Percentiles rank a stretch among this genome's conserved stretches.
These are phyloP conservation scores for Tringa solitaria DNA, from an alignment of 2,113 vertebrate species.

Conservation along the genomic window DNA sequence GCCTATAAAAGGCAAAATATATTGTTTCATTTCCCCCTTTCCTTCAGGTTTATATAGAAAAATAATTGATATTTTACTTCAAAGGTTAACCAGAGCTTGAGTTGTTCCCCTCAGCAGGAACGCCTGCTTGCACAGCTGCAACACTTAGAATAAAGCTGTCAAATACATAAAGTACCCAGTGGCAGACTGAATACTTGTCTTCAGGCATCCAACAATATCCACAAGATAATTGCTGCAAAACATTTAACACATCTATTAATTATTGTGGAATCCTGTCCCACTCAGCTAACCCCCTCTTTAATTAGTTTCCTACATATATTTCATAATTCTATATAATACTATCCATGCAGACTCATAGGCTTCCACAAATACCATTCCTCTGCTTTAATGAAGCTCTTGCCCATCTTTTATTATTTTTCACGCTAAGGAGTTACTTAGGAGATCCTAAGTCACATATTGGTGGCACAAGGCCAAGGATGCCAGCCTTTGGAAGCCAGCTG, in stretches of 20 bases:
- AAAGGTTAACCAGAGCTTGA: not conserved
- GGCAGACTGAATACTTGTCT: not conserved
- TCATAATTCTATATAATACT: not conserved
- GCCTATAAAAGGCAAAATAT: not conserved
- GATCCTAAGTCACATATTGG: fast-evolving
- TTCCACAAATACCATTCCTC: not conserved
- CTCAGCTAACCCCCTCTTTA: conserved; percentile 13
- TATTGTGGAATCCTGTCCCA: conserved; percentile 22
- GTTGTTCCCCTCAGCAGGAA: not conserved
- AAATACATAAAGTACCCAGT: not conserved
- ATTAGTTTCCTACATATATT: conserved; percentile 20
- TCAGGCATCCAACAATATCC: not conserved
- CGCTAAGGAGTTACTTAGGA: not conserved
- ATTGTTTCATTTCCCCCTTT: not conserved
- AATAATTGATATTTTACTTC: not conserved
- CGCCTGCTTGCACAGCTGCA: not conserved
- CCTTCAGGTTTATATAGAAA: not conserved
- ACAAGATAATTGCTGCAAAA: not conserved
- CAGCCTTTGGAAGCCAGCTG: not conserved
- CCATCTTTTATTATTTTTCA: not conserved
- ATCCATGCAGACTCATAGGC: not conserved
- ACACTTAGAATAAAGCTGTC: not conserved
- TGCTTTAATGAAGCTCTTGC: not conserved
- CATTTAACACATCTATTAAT: conserved; percentile 33
- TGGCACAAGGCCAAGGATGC: not conserved